Base-by-base conservation (phyloP, 2,888 invertebrate genomes). In the Cerastis leucographa region DNA sequence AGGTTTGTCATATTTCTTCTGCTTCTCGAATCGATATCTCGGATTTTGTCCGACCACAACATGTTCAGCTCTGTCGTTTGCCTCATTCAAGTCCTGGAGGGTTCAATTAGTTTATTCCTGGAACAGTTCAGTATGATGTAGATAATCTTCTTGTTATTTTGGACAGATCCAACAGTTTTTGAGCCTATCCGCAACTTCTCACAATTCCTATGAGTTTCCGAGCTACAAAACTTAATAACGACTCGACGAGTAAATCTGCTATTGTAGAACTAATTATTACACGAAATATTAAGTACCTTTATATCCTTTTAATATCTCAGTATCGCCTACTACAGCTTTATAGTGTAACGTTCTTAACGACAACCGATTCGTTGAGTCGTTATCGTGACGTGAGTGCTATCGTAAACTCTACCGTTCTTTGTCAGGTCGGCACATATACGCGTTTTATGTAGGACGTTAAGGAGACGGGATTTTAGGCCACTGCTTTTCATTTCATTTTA, bases 371-470 rank as follows among this genome's bases (percentile, higher is more conserved):
- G 70, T 19, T 25, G 46, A 59, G 70, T 64, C 81, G 74, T 78
- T 62, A 73, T 59, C 66, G 51, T 46, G 67, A 59, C 77, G 64
- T 71, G 40, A 78, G 78, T 78, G 64, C 59, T 35, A 5, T 82
- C 78, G 67, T 78, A 83, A 83, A 83, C 8, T 17, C 0, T 49
- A 22, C 62, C 54, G 65, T 25, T 69, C 62, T 71, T 64, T 64
- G 83, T 81, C 83, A 62, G 71, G 46, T 49, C 22, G 25, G 62
- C 62, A 61, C 70, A 72, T 71, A 44, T n/a, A 71, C 44, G 22
- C 61, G 22, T 44, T 83, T 81, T 71, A 83, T 81, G 46, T 4
- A 3, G 17, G 56, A 22, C 42, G 49, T 68, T 68, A 68, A 54
- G 67, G 1, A n/a, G 19, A 29, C 29, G 17, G 19, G 25, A 49